Base-by-base conservation (phyloP, 1,140 invertebrate genomes). In the Telenomus remus region DNA sequence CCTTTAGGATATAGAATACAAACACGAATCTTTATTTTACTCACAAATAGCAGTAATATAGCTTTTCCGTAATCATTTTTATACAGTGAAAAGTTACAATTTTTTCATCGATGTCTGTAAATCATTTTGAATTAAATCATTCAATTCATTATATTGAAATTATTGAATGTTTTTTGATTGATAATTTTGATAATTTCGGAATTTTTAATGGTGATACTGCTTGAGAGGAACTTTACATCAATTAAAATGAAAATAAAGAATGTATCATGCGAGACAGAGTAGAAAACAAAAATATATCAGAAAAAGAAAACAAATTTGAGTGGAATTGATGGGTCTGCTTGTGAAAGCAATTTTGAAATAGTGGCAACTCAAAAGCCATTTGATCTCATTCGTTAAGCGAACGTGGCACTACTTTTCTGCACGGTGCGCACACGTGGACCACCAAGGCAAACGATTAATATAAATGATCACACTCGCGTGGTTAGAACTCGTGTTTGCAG, bases 381-480 rank as follows among this genome's bases (percentile, higher is more conserved):
- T 7, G 37, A 11, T 42, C 46, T 64, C 59, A 60, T 75, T 66
- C 46, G 48, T 70, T 65, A 70, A 59, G 55, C 42, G 59, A 75
- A 51, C 55, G 57, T 66, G 50, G 49, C 56, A 48, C 63, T 64
- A 44, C 60, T 57, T 69, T 66, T 63, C 56, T 57, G 42, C 42
- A 14, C 54, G 39, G 42, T 61, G 42, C 43, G 61, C 66, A 72
- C 59, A 70, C 64, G 71, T 60, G 73, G 78, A 78, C 78, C 80
- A 81, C 73, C 80, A 70, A n/a, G 56, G 65, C 55, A 76, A 79
- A 66, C 69, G 79, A 81, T 81, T 81, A 81, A 79, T 74, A 57
- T 54, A 69, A 76, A 79, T 75, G 64, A 69, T 75, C 53, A 61
- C 69, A 68, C 60, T 72, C 71, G 63, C 63, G 49, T 63, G 66